Evolutionary conservation across 2,888 invertebrate species (phyloP).

Genomic region (Xylocampa areola): DNA sequence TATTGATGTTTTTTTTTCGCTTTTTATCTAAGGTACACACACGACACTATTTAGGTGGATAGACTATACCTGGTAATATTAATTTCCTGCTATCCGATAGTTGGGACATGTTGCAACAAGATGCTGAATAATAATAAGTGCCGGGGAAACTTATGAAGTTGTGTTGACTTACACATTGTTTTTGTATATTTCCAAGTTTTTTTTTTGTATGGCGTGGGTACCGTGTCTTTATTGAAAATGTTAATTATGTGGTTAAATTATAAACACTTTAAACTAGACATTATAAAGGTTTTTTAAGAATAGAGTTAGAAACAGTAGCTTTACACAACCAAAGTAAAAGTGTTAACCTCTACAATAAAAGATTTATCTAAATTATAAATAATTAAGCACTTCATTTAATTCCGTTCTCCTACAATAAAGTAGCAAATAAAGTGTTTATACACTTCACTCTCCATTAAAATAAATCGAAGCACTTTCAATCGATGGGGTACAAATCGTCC

Average conservation of each 20-base stretch:
- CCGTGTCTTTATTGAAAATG: too few species aligned
- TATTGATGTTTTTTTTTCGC: too few species aligned
- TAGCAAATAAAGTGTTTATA: constrained; percentile 52
- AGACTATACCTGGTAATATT: constrained; percentile 41
- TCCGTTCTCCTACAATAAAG: constrained; percentile 26
- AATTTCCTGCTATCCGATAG: constrained; percentile 51
- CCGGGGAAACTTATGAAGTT: constrained; percentile 30
- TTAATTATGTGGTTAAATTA: too few species aligned
- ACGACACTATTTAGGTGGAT: too few species aligned
- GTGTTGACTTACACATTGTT: constrained; percentile 13
- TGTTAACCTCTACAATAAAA: too few species aligned
- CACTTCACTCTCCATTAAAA: constrained; percentile 57
- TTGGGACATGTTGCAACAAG: constrained; percentile 37
- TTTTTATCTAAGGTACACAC: too few species aligned
- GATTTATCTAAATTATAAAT: too few species aligned
- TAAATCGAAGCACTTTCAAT: constrained; percentile 56
- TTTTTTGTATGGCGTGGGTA: too few species aligned
- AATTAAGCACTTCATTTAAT: constrained; percentile 1
- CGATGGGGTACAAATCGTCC: constrained; percentile 61
- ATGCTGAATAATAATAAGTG: constrained; percentile 35
- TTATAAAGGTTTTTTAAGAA: too few species aligned
- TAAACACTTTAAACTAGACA: too few species aligned
- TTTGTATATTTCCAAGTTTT: constrained; percentile 30
- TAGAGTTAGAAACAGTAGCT: too few species aligned
- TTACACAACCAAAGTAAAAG: too few species aligned